Evolutionary conservation across 2,113 vertebrate genomes (phyloP).

Genomic region (Erythrocercus mccallii): DNA sequence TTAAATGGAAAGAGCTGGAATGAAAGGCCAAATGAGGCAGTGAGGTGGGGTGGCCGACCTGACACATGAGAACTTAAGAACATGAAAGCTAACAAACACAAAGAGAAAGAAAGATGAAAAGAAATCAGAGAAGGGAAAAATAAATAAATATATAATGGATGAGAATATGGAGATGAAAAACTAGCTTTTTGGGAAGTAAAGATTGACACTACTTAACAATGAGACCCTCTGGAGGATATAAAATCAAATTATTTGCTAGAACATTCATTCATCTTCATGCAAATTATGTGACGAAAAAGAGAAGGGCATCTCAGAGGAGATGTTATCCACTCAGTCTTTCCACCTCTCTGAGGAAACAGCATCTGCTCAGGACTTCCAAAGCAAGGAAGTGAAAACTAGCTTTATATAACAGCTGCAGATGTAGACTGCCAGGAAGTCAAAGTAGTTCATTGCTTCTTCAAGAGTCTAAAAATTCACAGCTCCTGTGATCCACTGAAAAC

Average conservation of each 20-base stretch:
- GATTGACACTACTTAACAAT: neutral
- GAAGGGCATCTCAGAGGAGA: constrained; percentile 11
- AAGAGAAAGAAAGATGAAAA: neutral
- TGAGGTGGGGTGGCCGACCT: neutral
- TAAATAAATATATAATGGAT: neutral
- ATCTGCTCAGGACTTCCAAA: neutral
- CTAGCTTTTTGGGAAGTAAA: neutral
- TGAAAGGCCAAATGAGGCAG: neutral
- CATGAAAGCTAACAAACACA: neutral
- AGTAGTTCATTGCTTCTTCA: neutral
- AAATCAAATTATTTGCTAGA: neutral
- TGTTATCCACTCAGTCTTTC: neutral
- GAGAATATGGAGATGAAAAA: neutral
- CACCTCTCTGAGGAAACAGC: constrained; percentile 2
- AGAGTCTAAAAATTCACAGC: neutral
- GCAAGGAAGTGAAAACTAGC: neutral
- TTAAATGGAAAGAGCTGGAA: neutral
- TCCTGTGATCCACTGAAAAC: neutral
- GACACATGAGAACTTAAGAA: neutral
- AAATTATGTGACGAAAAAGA: neutral
- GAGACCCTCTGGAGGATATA: neutral
- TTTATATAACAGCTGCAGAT: neutral
- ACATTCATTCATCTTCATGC: neutral
- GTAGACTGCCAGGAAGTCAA: neutral
- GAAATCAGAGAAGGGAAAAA: neutral